phyloP scores from a whole-genome alignment of 1,140 invertebrate species.

The Chelonus insularis region DNA sequence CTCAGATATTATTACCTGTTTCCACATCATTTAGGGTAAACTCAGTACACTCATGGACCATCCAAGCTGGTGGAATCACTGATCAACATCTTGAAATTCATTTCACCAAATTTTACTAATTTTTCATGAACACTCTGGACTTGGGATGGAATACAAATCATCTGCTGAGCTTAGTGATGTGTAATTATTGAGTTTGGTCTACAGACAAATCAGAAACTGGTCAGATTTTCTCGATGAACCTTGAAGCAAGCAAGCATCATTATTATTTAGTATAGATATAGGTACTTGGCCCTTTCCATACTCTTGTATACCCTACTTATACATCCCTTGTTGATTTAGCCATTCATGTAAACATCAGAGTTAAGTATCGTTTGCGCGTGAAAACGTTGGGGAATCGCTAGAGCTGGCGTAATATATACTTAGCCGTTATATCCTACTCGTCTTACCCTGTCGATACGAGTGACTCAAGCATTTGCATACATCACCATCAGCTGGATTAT shows the following conservation, averaged over 20 bases:
- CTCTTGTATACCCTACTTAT: conserved; percentile 9
- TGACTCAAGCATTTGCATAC: conserved; percentile 23
- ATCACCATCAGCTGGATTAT: conserved; percentile 3
- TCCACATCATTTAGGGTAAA: no score
- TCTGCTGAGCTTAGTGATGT: no score
- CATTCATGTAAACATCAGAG: conserved; percentile 27
- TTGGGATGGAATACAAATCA: no score
- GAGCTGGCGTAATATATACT: conserved; percentile 21
- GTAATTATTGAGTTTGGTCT: no score
- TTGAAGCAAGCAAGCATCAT: conserved; percentile 5
- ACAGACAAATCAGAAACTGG: no score
- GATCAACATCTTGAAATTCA: no score
- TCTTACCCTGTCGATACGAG: conserved; percentile 21
- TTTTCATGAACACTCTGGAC: no score
- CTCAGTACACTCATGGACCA: no score
- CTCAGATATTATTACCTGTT: no score
- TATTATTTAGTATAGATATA: conserved; percentile 16
- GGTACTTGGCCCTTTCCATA: neutral
- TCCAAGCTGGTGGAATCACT: no score
- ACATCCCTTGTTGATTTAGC: conserved; percentile 23
- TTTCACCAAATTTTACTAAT: no score
- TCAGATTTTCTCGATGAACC: no score
- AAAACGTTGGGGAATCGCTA: conserved; percentile 25
- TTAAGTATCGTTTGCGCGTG: conserved; percentile 28
- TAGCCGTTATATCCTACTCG: conserved; percentile 1